Conservation (phyloP, 2,888 invertebrate species). For the Coecobrya sp. region DNA sequence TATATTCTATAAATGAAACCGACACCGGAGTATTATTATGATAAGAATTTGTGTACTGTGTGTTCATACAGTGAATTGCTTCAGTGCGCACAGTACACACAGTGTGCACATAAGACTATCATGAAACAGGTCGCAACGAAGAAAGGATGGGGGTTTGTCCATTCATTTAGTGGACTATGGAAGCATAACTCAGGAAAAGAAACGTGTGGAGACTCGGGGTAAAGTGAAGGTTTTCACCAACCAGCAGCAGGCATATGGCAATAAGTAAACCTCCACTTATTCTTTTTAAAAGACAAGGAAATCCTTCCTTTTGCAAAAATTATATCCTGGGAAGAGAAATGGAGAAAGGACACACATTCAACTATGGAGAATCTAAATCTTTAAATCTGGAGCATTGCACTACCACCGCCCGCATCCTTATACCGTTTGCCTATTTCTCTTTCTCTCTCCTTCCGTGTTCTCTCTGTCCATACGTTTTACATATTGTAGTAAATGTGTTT, state of each 20-base stretch:
- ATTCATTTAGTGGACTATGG: constrained; percentile 51
- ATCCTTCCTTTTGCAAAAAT: constrained; percentile 42
- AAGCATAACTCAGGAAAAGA: constrained; percentile 35
- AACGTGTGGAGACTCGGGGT: neutral
- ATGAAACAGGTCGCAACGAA: constrained; percentile 17
- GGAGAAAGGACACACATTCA: constrained; percentile 32
- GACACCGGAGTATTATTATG: neutral
- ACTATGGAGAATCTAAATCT: constrained; percentile 49
- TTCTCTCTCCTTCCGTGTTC: neutral
- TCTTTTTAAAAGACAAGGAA: no score
- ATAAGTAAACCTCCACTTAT: no score
- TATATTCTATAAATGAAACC: constrained; percentile 13
- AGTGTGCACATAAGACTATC: neutral
- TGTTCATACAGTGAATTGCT: neutral
- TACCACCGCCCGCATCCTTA: neutral
- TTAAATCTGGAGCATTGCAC: constrained; percentile 63
- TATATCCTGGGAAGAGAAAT: constrained; percentile 48
- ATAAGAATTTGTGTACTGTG: neutral
- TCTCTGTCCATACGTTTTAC: neutral
- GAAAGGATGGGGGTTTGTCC: constrained; percentile 44
- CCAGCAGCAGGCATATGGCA: neutral
- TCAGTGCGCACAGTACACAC: constrained; percentile 4
- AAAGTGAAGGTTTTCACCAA: constrained; percentile 36
- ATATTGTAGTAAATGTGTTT: constrained; percentile 13
- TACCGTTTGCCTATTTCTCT: neutral